A percentile compares a stretch with the other conserved stretches of the same genome.
These are phyloP conservation scores for Crossaster papposus DNA, from an alignment of 53 echinoderm and acorn worm species.

Conservation along the genomic window DNA sequence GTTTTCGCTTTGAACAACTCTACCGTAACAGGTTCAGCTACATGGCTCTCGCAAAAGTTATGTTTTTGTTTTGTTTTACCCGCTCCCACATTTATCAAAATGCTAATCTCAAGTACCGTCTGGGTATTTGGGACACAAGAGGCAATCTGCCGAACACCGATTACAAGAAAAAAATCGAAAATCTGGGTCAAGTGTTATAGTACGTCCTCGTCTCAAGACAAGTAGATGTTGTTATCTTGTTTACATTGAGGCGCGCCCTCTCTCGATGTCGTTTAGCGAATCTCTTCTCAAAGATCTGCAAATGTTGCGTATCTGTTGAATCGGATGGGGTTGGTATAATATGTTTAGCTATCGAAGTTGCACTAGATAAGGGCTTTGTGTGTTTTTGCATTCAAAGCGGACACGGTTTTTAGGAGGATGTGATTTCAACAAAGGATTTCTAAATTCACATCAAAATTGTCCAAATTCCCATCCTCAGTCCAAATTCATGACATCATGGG, in stretches of 20 bases:
- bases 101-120: conserved; percentile 51
- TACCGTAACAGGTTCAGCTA: background rate
- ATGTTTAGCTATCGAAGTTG: no score
- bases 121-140: conserved; percentile 48
- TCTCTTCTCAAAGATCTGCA: background rate
- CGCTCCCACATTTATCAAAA: conserved; percentile 24
- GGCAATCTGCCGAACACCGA: background rate
- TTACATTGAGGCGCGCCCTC: conserved; percentile 16
- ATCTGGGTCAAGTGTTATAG: conserved; percentile 30
- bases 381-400: no score
- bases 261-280: background rate
- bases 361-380: no score
- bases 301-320: no score
- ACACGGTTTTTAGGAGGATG: no score
- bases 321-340: no score
- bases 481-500: no score
- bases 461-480: no score
- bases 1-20: background rate
- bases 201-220: conserved; percentile 8
- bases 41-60: background rate
- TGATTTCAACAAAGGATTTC: no score
- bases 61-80: background rate
- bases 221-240: background rate
- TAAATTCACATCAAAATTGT: no score
- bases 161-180: background rate